phyloP scores from a whole-genome alignment of 1,140 invertebrate species.

The Phenacoccus solenopsis region DNA sequence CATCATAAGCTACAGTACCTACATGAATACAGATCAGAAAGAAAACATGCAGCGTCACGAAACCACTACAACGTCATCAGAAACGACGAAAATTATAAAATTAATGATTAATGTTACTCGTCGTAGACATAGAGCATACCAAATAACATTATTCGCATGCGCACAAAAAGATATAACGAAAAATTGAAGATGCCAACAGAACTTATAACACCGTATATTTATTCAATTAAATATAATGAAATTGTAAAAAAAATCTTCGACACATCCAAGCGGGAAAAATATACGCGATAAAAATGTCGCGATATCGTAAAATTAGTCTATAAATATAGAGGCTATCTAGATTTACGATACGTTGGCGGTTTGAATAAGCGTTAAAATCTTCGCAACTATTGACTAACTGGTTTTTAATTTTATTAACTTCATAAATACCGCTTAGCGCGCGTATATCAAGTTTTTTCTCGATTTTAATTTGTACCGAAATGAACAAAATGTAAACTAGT shows the following conservation, averaged over 20 bases:
- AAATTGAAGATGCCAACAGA: no score
- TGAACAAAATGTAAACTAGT: constrained; percentile 2
- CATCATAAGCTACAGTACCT: no score
- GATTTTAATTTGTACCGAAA: not conserved
- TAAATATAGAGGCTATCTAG: no score
- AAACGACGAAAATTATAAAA: constrained; percentile 5
- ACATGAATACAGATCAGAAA: no score
- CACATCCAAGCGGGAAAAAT: no score
- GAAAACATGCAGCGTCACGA: no score
- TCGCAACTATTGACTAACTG: not conserved
- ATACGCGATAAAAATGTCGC: no score
- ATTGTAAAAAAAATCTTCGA: not conserved
- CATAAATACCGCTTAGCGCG: not conserved
- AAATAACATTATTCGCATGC: not conserved
- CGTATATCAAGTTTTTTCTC: not conserved
- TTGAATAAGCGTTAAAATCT: no score
- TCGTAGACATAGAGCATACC: no score
- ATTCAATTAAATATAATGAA: not conserved
- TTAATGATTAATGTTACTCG: constrained; percentile 16
- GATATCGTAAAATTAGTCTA: not conserved
- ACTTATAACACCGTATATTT: no score
- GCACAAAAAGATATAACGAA: not conserved
- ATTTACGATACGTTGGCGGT: no score
- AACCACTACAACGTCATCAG: not conserved
- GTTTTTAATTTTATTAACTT: constrained; percentile 4